Evolutionary conservation across 2,888 invertebrate species (phyloP).

Genomic region (Taphrorychus bicolor): DNA sequence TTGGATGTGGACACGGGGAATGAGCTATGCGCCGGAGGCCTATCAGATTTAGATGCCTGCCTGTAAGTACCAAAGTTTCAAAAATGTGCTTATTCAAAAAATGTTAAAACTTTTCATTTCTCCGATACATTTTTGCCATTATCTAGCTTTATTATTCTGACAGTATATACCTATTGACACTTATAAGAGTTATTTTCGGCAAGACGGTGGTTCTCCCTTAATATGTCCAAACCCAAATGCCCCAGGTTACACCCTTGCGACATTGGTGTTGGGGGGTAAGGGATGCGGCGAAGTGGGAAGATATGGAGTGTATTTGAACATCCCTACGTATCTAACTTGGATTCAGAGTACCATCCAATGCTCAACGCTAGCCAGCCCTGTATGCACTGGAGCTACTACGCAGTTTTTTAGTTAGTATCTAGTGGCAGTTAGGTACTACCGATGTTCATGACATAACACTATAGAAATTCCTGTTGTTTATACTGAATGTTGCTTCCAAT

Average conservation of each 20-base stretch:
- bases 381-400: background rate
- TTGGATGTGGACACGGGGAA: conserved; percentile 71
- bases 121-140: no score
- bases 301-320: conserved; percentile 79
- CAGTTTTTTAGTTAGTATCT: background rate
- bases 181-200: conserved; percentile 58
- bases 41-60: conserved; percentile 78
- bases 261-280: conserved; percentile 75
- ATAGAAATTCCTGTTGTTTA: no score
- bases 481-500: no score
- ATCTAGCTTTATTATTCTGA: no score
- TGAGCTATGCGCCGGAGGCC: conserved; percentile 82
- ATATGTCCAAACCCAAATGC: conserved; percentile 60
- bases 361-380: background rate
- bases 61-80: conserved; percentile 70
- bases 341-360: conserved; percentile 60
- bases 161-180: background rate
- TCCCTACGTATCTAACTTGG: conserved; percentile 72
- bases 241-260: conserved; percentile 67
- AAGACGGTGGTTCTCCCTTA: conserved; percentile 75
- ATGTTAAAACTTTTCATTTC: no score
- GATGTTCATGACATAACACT: no score
- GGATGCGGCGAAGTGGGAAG: conserved; percentile 72
- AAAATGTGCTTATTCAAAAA: no score
- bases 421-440: no score